Conservation (phyloP, 2,888 invertebrate genomes). For the Leucophenga maculata region DNA sequence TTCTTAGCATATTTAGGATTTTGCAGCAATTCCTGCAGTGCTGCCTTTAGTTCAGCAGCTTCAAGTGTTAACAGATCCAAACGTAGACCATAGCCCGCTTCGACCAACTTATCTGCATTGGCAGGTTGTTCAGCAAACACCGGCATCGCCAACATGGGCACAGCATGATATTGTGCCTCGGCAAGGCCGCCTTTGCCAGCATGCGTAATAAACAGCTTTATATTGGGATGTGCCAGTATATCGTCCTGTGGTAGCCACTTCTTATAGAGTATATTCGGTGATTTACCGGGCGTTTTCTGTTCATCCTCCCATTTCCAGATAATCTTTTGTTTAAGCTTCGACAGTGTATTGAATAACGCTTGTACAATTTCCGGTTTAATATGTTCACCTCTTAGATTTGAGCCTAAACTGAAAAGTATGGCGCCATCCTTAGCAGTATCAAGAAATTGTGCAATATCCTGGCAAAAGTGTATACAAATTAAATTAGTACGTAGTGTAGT, state of each 20-base stretch:
- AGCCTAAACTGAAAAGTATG: conserved; percentile 72
- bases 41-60: conserved; percentile 41
- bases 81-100: conserved; percentile 58
- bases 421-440: conserved; percentile 71
- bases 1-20: conserved; percentile 58
- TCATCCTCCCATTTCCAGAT: conserved; percentile 81
- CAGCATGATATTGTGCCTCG: conserved; percentile 77
- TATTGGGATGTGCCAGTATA: conserved; percentile 76
- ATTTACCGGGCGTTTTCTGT: conserved; percentile 70
- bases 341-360: conserved; percentile 75
- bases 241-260: conserved; percentile 82
- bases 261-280: conserved; percentile 71
- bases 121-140: conserved; percentile 66
- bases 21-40: conserved; percentile 56
- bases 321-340: conserved; percentile 76
- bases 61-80: conserved; percentile 52
- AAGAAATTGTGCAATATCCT: conserved; percentile 69
- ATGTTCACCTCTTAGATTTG: conserved; percentile 67
- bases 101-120: conserved; percentile 58
- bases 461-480: conserved; percentile 2
- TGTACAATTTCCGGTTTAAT: conserved; percentile 74
- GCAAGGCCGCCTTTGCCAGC: conserved; percentile 79
- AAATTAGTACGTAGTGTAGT: too few species aligned
- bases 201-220: conserved; percentile 78
- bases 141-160: conserved; percentile 73